Conservation (phyloP, 1,140 invertebrate genomes). For the Ctenoplectra terminalis region DNA sequence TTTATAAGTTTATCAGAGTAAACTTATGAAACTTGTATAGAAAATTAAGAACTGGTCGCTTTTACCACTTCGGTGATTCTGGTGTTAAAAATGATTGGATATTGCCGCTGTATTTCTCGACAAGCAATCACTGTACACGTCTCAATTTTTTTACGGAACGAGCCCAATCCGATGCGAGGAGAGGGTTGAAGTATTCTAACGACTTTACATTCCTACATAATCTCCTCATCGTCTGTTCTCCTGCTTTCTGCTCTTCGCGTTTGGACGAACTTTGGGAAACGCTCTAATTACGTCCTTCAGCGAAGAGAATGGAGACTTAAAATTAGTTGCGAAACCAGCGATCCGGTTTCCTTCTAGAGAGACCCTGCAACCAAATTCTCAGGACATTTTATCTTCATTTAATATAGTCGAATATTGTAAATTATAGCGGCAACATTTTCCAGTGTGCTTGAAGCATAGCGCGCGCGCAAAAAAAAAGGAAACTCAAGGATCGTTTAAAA, state of each 20-base stretch:
- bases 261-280: slow-evolving; percentile 52
- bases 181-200: slow-evolving; percentile 33
- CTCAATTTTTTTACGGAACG: background rate
- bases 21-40: no score
- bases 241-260: slow-evolving; percentile 15
- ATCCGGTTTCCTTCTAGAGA: slow-evolving; percentile 41
- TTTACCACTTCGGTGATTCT: no score
- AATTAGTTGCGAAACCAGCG: slow-evolving; percentile 56
- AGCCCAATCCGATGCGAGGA: background rate
- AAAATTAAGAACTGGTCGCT: no score
- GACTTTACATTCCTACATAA: slow-evolving; percentile 33
- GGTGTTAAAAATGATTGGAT: no score
- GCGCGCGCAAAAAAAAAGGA: no score
- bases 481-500: background rate
- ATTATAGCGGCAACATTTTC: background rate
- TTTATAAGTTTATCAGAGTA: no score
- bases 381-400: slow-evolving; percentile 14
- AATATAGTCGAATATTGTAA: slow-evolving; percentile 3
- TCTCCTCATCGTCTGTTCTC: slow-evolving; percentile 40
- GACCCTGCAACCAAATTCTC: slow-evolving; percentile 4
- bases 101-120: no score
- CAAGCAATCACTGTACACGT: no score
- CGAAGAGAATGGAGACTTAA: slow-evolving; percentile 57
- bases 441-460: background rate
- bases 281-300: slow-evolving; percentile 62